These are phyloP conservation scores for Thecophora atra DNA, from an alignment of 2,888 invertebrate genomes.

Conservation along the genomic window DNA sequence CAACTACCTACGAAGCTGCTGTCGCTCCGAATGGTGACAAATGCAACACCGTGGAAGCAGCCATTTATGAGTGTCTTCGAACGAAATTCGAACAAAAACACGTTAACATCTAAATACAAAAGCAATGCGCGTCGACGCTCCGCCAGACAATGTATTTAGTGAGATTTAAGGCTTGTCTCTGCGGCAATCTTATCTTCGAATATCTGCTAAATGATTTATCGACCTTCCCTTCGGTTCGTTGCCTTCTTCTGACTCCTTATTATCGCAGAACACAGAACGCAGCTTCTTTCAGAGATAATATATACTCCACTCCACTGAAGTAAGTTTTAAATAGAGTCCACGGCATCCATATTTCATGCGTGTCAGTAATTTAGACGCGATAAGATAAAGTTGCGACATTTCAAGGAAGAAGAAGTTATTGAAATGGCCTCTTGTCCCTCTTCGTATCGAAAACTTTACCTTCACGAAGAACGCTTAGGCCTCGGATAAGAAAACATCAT, in stretches of 20 bases:
- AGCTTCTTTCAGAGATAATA: neutral
- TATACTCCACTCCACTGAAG: neutral
- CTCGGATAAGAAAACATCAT: too few relatives aligned
- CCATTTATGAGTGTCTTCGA: neutral
- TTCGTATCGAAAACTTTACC: too few relatives aligned
- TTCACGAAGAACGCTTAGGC: too few relatives aligned
- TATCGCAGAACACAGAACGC: neutral
- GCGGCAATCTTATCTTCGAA: neutral
- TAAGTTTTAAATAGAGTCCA: neutral
- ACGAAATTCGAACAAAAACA: conserved; percentile 13
- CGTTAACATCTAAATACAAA: neutral
- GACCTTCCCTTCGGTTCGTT: conserved; percentile 6
- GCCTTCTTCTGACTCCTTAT: neutral
- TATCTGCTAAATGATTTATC: conserved; percentile 33
- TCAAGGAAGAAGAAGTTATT: neutral
- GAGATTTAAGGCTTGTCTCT: neutral
- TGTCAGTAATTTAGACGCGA: neutral
- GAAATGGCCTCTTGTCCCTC: too few relatives aligned
- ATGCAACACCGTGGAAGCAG: conserved; percentile 19
- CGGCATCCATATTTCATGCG: neutral
- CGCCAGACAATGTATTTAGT: neutral
- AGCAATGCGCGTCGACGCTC: neutral
- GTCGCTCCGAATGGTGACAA: conserved; percentile 18
- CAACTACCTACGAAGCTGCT: conserved; percentile 4
- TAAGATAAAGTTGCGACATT: neutral